A percentile compares a stretch with the other conserved stretches of the same genome.
Conservation (phyloP, 2,113 vertebrate genomes). For the Telmatochromis brichardi region DNA sequence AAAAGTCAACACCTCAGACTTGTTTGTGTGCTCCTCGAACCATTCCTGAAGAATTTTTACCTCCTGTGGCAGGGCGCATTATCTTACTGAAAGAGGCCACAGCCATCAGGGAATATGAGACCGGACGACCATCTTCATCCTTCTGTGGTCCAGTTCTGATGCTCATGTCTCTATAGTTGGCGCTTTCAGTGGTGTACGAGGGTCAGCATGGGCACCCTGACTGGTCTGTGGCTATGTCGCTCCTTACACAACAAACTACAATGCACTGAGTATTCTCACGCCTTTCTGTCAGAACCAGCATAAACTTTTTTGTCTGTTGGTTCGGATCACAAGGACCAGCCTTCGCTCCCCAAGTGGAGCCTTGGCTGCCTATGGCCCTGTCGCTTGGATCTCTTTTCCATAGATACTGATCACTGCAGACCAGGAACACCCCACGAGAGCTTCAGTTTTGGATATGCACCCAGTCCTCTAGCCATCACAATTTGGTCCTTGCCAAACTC, state of each 20-base stretch:
- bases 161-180: background rate
- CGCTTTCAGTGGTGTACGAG: fast-evolving
- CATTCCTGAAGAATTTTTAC: background rate
- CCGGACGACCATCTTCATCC: background rate
- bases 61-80: background rate
- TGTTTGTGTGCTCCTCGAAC: background rate
- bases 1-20: background rate
- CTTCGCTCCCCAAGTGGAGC: background rate
- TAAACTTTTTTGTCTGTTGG: background rate
- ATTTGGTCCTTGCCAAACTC: background rate
- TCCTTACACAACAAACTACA: background rate
- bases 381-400: background rate
- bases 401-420: background rate
- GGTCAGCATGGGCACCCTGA: background rate
- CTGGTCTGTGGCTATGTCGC: background rate
- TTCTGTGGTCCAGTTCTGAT: background rate
- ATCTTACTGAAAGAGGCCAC: background rate
- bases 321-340: background rate
- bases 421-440: background rate
- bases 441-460: background rate
- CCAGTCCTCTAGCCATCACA: background rate
- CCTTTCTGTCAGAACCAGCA: background rate
- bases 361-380: background rate
- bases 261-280: background rate
- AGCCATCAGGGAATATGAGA: background rate